Conservation (phyloP, 2,888 invertebrate species). For the Frankliniella intonsa region DNA sequence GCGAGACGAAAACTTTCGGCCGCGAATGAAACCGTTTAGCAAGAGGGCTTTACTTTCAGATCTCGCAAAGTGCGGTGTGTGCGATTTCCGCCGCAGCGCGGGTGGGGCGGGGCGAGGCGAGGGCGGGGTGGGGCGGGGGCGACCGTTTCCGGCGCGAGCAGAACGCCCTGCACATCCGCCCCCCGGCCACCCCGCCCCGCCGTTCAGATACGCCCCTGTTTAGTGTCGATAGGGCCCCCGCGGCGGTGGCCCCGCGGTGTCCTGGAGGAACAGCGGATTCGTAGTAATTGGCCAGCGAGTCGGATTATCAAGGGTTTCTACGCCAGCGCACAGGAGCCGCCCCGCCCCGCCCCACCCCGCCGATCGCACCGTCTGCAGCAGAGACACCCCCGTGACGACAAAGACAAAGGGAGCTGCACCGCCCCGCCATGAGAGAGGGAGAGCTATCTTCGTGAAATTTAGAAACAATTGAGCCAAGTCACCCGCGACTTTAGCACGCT, state of each 20-base stretch:
- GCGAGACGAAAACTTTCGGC: background rate
- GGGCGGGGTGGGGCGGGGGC: background rate
- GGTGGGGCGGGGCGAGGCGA: background rate
- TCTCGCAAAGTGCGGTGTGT: too few species aligned
- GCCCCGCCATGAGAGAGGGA: background rate
- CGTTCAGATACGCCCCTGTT: background rate
- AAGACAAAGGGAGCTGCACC: background rate
- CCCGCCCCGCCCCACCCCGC: background rate
- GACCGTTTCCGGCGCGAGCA: background rate
- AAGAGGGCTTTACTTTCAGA: too few species aligned
- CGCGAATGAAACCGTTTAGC: too few species aligned
- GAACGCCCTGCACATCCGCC: background rate
- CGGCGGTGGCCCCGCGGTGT: background rate
- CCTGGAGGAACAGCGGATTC: background rate
- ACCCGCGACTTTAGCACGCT: background rate
- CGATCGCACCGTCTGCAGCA: conserved; percentile 9
- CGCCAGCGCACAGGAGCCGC: background rate
- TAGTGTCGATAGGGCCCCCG: background rate
- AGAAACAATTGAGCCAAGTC: background rate
- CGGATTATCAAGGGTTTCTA: conserved; percentile 22
- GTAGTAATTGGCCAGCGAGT: conserved; percentile 15
- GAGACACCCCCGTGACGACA: background rate
- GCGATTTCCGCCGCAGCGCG: too few species aligned
- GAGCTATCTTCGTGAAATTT: background rate
- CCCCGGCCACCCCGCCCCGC: background rate